phyloP scores from a whole-genome alignment of 2,113 vertebrate genomes.

The Anarrhichthys ocellatus region DNA sequence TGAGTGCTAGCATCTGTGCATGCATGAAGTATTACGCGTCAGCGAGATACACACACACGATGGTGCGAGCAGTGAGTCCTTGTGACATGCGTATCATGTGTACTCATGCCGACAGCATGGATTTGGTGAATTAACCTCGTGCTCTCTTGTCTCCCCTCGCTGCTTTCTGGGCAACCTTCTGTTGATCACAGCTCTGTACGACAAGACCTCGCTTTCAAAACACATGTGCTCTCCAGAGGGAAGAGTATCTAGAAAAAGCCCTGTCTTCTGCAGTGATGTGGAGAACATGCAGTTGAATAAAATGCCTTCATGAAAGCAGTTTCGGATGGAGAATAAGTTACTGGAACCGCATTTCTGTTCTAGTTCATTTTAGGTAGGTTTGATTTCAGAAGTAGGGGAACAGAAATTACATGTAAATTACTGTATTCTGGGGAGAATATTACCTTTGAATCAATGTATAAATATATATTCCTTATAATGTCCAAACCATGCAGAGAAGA shows the following conservation, averaged over 20 bases:
- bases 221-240: background rate
- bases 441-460: background rate
- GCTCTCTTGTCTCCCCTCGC: slow-evolving; percentile 1
- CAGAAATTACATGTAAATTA: background rate
- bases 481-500: background rate
- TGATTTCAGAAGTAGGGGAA: background rate
- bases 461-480: background rate
- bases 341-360: background rate
- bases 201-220: slow-evolving; percentile 35
- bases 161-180: slow-evolving; percentile 21
- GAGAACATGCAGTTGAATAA: background rate
- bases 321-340: background rate
- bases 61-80: slow-evolving; percentile 43
- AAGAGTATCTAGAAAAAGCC: background rate
- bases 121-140: slow-evolving; percentile 55
- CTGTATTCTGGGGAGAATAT: background rate
- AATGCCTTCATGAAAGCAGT: background rate
- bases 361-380: background rate
- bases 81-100: slow-evolving; percentile 58
- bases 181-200: slow-evolving; percentile 25
- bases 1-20: slow-evolving; percentile 65
- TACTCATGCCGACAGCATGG: slow-evolving; percentile 49
- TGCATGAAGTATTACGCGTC: slow-evolving; percentile 63
- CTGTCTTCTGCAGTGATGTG: background rate
- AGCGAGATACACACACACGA: slow-evolving; percentile 34